Conservation (phyloP, 2,888 invertebrate species). For the Microplitis manilae region DNA sequence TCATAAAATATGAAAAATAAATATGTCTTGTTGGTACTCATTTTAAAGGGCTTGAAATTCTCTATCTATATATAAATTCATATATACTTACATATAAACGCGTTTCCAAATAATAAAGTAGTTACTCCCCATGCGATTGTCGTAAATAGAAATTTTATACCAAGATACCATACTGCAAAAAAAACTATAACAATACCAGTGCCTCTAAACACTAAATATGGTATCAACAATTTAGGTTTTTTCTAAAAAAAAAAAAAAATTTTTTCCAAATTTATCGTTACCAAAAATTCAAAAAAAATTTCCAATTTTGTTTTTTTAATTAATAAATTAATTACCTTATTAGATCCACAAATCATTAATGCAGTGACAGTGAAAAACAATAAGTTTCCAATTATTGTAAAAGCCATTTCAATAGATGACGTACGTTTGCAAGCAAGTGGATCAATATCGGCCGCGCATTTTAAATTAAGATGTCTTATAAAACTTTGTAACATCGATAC, state of each 20-base stretch:
- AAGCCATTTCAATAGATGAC: not conserved
- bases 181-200: not conserved
- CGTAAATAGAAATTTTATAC: not conserved
- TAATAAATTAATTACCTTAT: too few species aligned
- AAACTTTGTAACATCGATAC: not conserved
- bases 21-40: too few species aligned
- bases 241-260: not conserved
- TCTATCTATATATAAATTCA: too few species aligned
- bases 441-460: not conserved
- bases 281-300: too few species aligned
- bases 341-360: not conserved
- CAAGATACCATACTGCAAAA: not conserved
- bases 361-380: not conserved
- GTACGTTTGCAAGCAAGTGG: not conserved
- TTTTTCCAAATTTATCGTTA: not conserved
- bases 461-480: not conserved
- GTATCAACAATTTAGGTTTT: not conserved
- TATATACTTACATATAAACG: not conserved
- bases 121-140: not conserved
- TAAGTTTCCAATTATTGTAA: not conserved
- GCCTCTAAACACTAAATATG: not conserved
- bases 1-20: too few species aligned
- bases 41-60: too few species aligned
- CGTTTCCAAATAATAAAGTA: not conserved
- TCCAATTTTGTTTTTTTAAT: too few species aligned